phyloP scores from a whole-genome alignment of 2,797 vertebrate species.

The Sebastes diaconus region DNA sequence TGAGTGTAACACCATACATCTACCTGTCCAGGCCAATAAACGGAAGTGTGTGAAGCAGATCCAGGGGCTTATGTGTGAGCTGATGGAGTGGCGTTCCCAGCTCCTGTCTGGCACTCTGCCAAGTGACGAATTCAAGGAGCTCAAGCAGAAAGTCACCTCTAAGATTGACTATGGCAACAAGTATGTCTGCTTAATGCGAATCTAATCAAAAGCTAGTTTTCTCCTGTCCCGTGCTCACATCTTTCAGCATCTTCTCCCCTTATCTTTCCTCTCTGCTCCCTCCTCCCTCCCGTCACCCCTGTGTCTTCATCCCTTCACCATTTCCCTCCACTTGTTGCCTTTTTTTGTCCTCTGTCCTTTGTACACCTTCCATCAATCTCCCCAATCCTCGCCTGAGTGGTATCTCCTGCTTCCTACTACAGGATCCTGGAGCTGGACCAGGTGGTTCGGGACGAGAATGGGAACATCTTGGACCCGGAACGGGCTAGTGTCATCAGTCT shows the following conservation, averaged over 20 bases:
- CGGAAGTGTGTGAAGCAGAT: constrained; percentile 86
- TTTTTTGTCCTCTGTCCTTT: background rate
- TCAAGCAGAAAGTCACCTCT: constrained; percentile 98
- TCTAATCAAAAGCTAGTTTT: too few species aligned
- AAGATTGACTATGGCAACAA: constrained; percentile 99
- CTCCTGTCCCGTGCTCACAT: background rate
- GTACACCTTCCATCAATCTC: background rate
- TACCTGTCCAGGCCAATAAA: constrained; percentile 84
- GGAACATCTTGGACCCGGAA: constrained; percentile 96
- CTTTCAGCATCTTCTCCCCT: background rate
- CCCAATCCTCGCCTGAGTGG: background rate
- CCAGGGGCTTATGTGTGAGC: constrained; percentile 92
- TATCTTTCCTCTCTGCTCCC: background rate
- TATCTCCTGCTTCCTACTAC: background rate
- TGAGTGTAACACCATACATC: constrained; percentile 7
- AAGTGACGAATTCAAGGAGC: constrained; percentile 96
- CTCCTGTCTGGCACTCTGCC: constrained; percentile 97
- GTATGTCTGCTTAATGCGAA: constrained; percentile 72
- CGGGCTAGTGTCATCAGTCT: constrained; percentile 94
- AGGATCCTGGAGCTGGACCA: constrained; percentile 95
- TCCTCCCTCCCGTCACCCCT: background rate
- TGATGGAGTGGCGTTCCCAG: constrained; percentile 98
- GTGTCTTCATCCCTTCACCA: background rate
- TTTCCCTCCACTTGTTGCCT: background rate
- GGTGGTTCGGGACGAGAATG: constrained; percentile 92